Percentiles rank a stretch among this genome's conserved stretches.
These are phyloP conservation scores for Cordilura impudica DNA, from an alignment of 2,888 invertebrate species.

Conservation along the genomic window DNA sequence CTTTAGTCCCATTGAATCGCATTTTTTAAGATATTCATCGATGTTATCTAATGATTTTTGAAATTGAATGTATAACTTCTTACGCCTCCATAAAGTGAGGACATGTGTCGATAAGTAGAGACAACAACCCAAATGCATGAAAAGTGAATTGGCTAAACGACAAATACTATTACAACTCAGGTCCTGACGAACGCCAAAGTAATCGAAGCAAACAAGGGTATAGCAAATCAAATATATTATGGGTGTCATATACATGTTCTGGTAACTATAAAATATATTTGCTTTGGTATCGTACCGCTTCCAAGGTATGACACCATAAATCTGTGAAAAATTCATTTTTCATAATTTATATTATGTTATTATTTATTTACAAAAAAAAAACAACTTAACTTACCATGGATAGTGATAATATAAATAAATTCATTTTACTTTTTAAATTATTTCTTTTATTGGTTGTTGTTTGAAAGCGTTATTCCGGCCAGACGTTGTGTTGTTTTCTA, in stretches of 20 bases:
- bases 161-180: conserved; percentile 71
- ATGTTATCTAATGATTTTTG: conserved; percentile 70
- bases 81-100: conserved; percentile 71
- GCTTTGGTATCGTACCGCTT: conserved; percentile 67
- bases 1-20: conserved; percentile 66
- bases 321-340: conserved; percentile 65
- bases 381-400: conserved; percentile 53
- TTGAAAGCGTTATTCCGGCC: background rate
- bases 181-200: conserved; percentile 62
- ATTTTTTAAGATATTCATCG: conserved; percentile 69
- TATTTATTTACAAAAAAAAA: background rate
- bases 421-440: conserved; percentile 42
- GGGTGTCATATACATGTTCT: conserved; percentile 71
- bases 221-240: conserved; percentile 69
- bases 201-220: conserved; percentile 64
- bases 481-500: background rate
- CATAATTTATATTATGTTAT: background rate
- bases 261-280: conserved; percentile 68
- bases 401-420: conserved; percentile 50
- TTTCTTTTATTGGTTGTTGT: background rate
- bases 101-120: conserved; percentile 69
- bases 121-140: conserved; percentile 72
- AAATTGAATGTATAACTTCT: conserved; percentile 72
- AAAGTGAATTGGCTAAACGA: conserved; percentile 69
- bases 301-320: conserved; percentile 73